Evolutionary conservation across 1,140 invertebrate genomes (phyloP), one percentile per base, ranked within the genome.

Genomic region (Trichonephila clavata): DNA sequence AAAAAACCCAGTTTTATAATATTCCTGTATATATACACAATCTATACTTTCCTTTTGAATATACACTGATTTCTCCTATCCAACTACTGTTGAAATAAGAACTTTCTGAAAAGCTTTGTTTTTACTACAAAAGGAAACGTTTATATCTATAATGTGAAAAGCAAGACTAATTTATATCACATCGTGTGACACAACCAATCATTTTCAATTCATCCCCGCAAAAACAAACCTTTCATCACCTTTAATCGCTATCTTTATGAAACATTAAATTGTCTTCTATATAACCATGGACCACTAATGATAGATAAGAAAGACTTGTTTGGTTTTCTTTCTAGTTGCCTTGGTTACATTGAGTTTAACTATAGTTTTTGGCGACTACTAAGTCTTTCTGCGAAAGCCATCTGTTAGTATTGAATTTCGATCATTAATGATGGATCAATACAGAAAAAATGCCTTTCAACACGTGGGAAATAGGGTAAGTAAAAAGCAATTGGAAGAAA

Each of bases 401-500:
- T 77, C 27, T 77, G 71, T 20, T 77, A 77, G 32, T 77, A 77
- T 77, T 77, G 71, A 77, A 77, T 77, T 77, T 77, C 71, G 71
- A 77, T 77, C 32, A 39, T 77, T 77, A 77, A 32, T 77, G 71
- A 77, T 77, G 14, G 71, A 32, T 77, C 71, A 77, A 77, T 77
- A 39, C 3, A 39, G 50, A 63, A 63, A 20, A 63, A 20, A 63
- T 5, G 13, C 27, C 27, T 32, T 77, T 77, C 71, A 18, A 18
- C 71, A 77, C 71, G 16, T 18, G 18, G 14, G 32, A 32, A 24
- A 1, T 10, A 39, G 5, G 27, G 6, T 32, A 77, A 77, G 27
- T 77, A 39, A 77, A 68, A 68, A 13, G 24, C n/a, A 13, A 68
- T 24, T 10, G n/a, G n/a, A 50, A 50, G 50, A 50, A 50, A 13